phyloP scores from a whole-genome alignment of 2,113 vertebrate genomes.

The Uria lomvia region DNA sequence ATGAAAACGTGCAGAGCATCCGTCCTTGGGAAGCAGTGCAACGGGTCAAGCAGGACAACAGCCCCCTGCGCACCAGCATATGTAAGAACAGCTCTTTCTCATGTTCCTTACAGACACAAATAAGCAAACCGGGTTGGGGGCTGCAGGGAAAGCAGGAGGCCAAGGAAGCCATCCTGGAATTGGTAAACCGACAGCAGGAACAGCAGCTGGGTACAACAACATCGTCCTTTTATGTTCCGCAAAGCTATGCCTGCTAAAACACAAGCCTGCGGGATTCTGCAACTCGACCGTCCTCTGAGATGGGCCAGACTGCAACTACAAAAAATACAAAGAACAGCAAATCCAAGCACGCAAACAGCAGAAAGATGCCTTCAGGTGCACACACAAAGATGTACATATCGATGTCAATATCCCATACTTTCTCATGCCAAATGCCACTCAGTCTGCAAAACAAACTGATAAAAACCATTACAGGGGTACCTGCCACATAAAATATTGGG shows the following conservation, averaged over 20 bases:
- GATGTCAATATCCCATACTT: not conserved
- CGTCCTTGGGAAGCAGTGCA: not conserved
- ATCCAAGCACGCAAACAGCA: not conserved
- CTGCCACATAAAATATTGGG: not conserved
- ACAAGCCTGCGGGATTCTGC: not conserved
- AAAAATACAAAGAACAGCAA: not conserved
- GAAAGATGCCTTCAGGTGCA: not conserved
- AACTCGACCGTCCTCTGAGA: not conserved
- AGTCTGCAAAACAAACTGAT: not conserved
- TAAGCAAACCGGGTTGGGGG: not conserved
- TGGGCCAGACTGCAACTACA: not conserved
- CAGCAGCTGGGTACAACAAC: constrained; percentile 13
- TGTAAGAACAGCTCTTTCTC: not conserved
- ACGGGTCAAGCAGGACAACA: constrained; percentile 7
- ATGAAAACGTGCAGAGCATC: not conserved
- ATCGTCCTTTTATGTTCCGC: not conserved
- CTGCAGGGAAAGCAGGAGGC: constrained; percentile 7
- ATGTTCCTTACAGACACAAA: constrained; percentile 3
- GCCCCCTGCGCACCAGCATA: not conserved
- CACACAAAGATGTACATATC: not conserved
- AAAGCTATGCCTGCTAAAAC: not conserved
- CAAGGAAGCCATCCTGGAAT: not conserved
- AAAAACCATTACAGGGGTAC: not conserved
- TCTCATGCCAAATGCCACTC: not conserved
- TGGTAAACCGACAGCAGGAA: not conserved